Evolutionary conservation across 2,113 vertebrate genomes (phyloP), one percentile per base, ranked within the genome.

Genomic region (Cyanoramphus novaezelandiae): DNA sequence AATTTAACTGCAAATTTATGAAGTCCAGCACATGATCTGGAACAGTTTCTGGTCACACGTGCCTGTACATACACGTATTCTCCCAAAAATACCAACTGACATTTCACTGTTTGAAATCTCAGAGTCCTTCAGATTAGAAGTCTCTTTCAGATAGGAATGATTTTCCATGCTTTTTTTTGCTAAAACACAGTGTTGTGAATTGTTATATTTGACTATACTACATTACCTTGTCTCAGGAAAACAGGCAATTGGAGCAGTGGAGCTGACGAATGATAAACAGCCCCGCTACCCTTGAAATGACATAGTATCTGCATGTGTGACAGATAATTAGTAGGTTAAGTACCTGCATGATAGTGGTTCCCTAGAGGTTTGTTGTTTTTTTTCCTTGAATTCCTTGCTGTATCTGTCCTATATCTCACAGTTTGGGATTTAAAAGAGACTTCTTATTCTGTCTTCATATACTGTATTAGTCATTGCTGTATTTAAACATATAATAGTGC

Each of bases 11-110:
- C n/a, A 63, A 63, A 18, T 25, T 77, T 67, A 75, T 70, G 11
- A 37, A 67, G 46, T 37, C 64, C 11, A 49, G 21, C 31, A 44
- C 9, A 2, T 0, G 0, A 9, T 41, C 21, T 60, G 46, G 46
- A 71, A 47, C 27, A 13, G 15, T 7, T 50, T 41, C 35, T 60
- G 72, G 35, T 50, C 33, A 67, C 1, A 0, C 7, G 0, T 83
- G 37, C 27, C 63, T 53, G 14, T 5, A 3, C 10, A 5, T 6
- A 7, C 39, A 20, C 10, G 1, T 10, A 11, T 69, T 67, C 15
- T 41, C 13, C 28, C 7, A 59, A 84, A 64, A 81, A 64, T 10
- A 5, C 21, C 31, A 47, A 39, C 27, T 21, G 41, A 21, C 7
- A 10, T 71, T 62, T 84, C 53, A 14, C 13, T 60, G 18, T 39